Conservation (phyloP, 2,797 vertebrate species). For the Gastrophryne carolinensis region DNA sequence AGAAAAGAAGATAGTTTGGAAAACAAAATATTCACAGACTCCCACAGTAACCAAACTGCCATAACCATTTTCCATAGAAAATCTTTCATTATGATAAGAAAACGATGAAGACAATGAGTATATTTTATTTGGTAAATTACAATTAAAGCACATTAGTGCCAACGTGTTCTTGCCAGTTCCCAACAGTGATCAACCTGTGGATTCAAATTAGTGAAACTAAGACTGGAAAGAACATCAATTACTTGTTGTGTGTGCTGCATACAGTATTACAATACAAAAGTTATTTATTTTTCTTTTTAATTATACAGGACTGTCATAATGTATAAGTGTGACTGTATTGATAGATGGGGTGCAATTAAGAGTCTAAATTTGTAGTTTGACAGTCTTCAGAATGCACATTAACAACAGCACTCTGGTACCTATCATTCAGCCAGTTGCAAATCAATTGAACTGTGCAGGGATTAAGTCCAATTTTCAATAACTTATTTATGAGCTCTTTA, state of each 20-base stretch:
- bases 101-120: conserved; percentile 10
- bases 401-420: too few species aligned
- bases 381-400: too few species aligned
- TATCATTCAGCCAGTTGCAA: too few species aligned
- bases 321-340: too few species aligned
- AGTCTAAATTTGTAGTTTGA: too few species aligned
- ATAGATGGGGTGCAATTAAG: too few species aligned
- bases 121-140: conserved; percentile 8
- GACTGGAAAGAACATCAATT: background rate
- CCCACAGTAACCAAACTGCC: conserved; percentile 38
- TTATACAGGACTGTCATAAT: too few species aligned
- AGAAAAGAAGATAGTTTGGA: conserved; percentile 43
- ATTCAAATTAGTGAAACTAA: background rate
- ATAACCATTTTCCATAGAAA: conserved; percentile 28
- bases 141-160: conserved; percentile 18
- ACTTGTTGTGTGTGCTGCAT: background rate
- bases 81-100: conserved; percentile 36
- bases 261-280: too few species aligned
- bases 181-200: background rate
- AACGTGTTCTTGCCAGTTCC: background rate
- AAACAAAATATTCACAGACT: conserved; percentile 46
- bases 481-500: too few species aligned
- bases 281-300: too few species aligned
- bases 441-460: too few species aligned
- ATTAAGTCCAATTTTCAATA: too few species aligned